Evolutionary conservation across 2,797 vertebrate genomes (phyloP), one percentile per base, ranked within the genome.

Genomic region (Tadarida brasiliensis): DNA sequence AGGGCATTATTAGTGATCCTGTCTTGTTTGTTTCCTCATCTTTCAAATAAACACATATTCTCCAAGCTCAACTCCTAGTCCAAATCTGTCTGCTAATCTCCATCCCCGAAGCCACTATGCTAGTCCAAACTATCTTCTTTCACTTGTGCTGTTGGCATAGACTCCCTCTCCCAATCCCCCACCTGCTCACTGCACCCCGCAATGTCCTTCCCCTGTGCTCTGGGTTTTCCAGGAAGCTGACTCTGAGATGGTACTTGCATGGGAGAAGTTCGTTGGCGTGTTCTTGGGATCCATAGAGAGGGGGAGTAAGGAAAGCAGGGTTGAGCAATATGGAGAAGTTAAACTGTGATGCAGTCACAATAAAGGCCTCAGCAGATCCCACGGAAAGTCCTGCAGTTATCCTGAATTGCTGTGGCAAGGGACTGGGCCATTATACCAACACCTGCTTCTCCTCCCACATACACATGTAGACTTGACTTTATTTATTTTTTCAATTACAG

Each of bases 1-100:
- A 16, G 1, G 12, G 30, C 54, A 65, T 47, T 59, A 4, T 49
- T 67, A 65, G 51, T 56, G 30, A 78, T 56, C 56, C 5, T 67
- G 22, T 17, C n/a, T 73, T 78, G 51, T 51, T 87, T 87, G 30
- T 88, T 63, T 80, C 57, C 33, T 47, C 6, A 4, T 57, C 44
- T 94, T 83, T 91, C 59, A 87, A 70, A 86, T 81, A 61, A 87
- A 51, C 19, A 20, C 47, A 7, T 57, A 10, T 82, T 90, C 30
- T 67, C 28, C 28, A 83, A 49, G 4, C 1, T 65, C 44, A 5
- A 28, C 22, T 76, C 35, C 39, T 89, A 35, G 71, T 39, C 59
- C 33, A 49, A 74, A 85, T 61, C 7, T 61, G 1, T 63, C 51
- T 92, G 68, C 20, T 90, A 87, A 17, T 70, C 35, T 90, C 57